phyloP scores from a whole-genome alignment of 2,113 vertebrate species.

The Ptilorrhoa leucosticta region DNA sequence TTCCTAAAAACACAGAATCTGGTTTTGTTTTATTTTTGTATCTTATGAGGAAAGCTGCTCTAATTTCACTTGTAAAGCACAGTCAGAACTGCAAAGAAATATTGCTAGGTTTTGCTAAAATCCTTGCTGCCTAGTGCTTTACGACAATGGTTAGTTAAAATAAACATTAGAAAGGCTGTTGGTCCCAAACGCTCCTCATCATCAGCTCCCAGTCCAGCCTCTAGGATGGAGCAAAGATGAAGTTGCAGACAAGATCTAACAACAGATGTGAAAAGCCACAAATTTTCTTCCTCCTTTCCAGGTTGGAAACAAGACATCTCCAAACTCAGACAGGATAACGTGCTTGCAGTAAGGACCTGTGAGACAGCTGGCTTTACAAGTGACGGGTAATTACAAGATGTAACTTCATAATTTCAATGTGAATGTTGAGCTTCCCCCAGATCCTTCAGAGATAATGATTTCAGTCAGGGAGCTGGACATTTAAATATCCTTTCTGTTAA shows the following conservation, averaged over 20 bases:
- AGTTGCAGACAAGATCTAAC: neutral
- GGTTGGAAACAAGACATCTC: neutral
- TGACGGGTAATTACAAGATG: neutral
- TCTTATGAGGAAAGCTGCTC: neutral
- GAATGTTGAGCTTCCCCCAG: neutral
- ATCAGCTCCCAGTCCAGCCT: neutral
- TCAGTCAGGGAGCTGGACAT: neutral
- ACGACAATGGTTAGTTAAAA: neutral
- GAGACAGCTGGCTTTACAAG: neutral
- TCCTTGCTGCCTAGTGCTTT: neutral
- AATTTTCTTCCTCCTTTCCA: neutral
- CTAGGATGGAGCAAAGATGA: neutral
- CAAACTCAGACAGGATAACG: neutral
- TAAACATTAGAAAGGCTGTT: neutral
- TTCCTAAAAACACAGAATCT: neutral
- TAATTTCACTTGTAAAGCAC: neutral
- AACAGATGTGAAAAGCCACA: neutral
- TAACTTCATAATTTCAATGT: neutral
- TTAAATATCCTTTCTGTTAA: neutral
- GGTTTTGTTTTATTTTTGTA: neutral
- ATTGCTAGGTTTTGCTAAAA: neutral
- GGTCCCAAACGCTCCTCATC: neutral
- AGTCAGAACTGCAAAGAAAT: neutral
- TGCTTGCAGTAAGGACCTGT: neutral
- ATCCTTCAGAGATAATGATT: neutral